Conservation (phyloP, 2,113 vertebrate genomes). For the Larimichthys polyactis region DNA sequence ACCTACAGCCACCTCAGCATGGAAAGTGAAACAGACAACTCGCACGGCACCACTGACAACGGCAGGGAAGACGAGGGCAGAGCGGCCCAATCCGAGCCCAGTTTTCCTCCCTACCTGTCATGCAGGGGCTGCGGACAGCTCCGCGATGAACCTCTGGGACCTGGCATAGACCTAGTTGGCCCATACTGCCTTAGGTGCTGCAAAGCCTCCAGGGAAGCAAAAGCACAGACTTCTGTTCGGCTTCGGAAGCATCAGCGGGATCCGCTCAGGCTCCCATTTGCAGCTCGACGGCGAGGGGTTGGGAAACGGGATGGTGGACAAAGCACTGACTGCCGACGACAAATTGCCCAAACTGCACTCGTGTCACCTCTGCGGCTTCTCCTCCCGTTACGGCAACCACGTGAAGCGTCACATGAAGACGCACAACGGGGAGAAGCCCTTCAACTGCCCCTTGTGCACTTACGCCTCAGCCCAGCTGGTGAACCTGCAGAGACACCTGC, state of each 20-base stretch:
- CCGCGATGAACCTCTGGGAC: constrained; percentile 82
- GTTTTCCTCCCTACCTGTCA: constrained; percentile 83
- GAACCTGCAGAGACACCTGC: constrained; percentile 96
- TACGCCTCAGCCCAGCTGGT: constrained; percentile 97
- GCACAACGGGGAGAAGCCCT: constrained; percentile 98
- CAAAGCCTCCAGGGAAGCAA: constrained; percentile 78
- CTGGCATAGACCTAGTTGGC: constrained; percentile 77
- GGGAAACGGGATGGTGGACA: constrained; percentile 76
- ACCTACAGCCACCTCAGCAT: constrained; percentile 89
- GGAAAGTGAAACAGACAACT: constrained; percentile 90
- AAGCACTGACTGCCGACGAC: constrained; percentile 72
- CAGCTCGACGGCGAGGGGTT: constrained; percentile 52
- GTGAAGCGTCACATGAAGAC: constrained; percentile 99
- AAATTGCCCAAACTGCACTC: constrained; percentile 87
- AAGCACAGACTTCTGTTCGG: constrained; percentile 68
- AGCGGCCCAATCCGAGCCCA: constrained; percentile 68
- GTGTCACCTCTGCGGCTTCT: constrained; percentile 95
- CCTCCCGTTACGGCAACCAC: constrained; percentile 96
- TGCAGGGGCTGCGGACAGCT: constrained; percentile 91
- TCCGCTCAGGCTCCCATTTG: constrained; percentile 53
- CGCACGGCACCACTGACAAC: constrained; percentile 76
- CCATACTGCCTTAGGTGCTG: constrained; percentile 86
- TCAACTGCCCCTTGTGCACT: constrained; percentile 92
- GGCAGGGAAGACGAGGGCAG: constrained; percentile 76
- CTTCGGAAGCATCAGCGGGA: constrained; percentile 65